These are phyloP conservation scores for Atherinosoma microstoma DNA, from an alignment of 2,797 vertebrate species.

Conservation along the genomic window DNA sequence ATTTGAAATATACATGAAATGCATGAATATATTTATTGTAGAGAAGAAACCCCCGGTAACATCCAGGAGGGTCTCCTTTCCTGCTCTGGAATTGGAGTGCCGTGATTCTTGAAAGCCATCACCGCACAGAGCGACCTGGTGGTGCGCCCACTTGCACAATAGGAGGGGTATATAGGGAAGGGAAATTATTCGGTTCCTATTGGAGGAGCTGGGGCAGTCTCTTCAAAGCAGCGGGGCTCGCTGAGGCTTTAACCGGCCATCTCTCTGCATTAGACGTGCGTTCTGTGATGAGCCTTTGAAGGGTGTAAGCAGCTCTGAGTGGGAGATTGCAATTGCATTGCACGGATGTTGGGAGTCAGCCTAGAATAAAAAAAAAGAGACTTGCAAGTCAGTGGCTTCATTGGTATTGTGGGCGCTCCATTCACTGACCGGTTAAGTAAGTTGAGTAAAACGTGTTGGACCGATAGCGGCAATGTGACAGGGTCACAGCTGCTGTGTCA, in stretches of 20 bases:
- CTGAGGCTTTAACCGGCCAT: conserved; percentile 77
- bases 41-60: conserved; percentile 41
- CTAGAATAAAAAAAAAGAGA: neutral
- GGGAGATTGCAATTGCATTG: conserved; percentile 64
- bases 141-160: conserved; percentile 62
- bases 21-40: conserved; percentile 74
- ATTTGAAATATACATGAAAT: conserved; percentile 76
- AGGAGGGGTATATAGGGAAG: conserved; percentile 51
- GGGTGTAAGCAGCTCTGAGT: conserved; percentile 63
- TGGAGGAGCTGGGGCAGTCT: conserved; percentile 57
- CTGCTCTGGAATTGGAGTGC: conserved; percentile 69
- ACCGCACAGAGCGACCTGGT: conserved; percentile 54
- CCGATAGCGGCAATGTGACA: conserved; percentile 61
- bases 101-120: conserved; percentile 70
- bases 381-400: conserved; percentile 31
- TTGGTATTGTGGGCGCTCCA: conserved; percentile 3
- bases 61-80: conserved; percentile 65
- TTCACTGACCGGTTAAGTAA: conserved; percentile 55
- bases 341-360: conserved; percentile 47
- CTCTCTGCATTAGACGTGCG: conserved; percentile 78
- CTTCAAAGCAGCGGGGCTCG: conserved; percentile 75
- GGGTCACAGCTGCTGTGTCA: conserved; percentile 70
- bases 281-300: conserved; percentile 82
- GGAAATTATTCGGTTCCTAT: conserved; percentile 75
- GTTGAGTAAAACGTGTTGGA: conserved; percentile 62